phyloP scores from a whole-genome alignment of 1,140 invertebrate species.

The Chymomyza costata region DNA sequence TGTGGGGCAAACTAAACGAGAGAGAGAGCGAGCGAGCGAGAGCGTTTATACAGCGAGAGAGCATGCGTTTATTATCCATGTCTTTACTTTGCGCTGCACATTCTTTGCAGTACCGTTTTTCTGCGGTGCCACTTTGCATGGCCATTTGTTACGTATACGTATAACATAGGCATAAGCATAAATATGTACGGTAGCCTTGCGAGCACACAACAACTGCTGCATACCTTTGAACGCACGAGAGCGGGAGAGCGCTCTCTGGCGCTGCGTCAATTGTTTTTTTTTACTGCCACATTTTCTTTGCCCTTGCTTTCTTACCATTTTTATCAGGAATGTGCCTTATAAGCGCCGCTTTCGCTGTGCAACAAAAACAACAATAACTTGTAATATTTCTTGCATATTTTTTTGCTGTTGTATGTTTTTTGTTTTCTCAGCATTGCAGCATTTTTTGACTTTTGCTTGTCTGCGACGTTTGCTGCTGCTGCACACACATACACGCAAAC shows the following conservation, averaged over 20 bases:
- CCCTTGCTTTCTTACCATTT: constrained; percentile 50
- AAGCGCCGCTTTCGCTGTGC: constrained; percentile 15
- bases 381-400: constrained; percentile 39
- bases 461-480: constrained; percentile 44
- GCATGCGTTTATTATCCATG: not conserved
- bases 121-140: constrained; percentile 53
- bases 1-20: constrained; percentile 42
- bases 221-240: constrained; percentile 29
- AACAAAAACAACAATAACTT: constrained; percentile 39
- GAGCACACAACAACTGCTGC: constrained; percentile 35
- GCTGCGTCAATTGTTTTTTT: not conserved
- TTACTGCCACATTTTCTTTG: constrained; percentile 5
- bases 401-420: constrained; percentile 11
- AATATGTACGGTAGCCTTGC: constrained; percentile 8
- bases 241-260: constrained; percentile 12
- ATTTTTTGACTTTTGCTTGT: constrained; percentile 30
- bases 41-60: not conserved
- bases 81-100: constrained; percentile 47
- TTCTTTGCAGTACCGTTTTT: constrained; percentile 64
- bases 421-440: constrained; percentile 61
- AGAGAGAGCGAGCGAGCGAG: constrained; percentile 5
- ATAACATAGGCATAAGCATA: constrained; percentile 10
- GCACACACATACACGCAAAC: not conserved
- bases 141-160: constrained; percentile 56
- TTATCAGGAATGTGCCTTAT: constrained; percentile 35